Conservation (phyloP, 2,113 vertebrate genomes). For the Anhinga rufa region DNA sequence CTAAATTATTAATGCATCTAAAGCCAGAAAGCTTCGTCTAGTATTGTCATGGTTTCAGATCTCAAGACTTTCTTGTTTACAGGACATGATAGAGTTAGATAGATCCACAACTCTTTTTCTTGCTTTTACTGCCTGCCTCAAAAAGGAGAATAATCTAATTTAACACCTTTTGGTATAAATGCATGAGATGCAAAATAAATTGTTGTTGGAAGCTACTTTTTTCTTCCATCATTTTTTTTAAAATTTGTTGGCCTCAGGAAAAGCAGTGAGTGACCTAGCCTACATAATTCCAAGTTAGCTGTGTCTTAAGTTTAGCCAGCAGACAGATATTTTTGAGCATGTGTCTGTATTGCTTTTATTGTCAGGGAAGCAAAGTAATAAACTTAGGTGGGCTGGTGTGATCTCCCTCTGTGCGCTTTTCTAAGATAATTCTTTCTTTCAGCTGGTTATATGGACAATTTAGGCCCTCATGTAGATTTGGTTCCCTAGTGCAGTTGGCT, state of each 20-base stretch:
- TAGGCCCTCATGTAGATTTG: not conserved
- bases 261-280: not conserved
- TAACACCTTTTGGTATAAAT: not conserved
- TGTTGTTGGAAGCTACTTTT: not conserved
- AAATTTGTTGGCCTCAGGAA: not conserved
- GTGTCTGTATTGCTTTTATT: not conserved
- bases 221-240: not conserved
- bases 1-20: slow-evolving; percentile 36
- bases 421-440: not conserved
- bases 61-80: not conserved
- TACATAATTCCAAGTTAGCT: not conserved
- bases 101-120: not conserved
- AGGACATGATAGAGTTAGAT: not conserved
- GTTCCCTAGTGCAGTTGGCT: not conserved
- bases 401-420: not conserved
- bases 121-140: not conserved
- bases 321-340: not conserved
- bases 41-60: not conserved
- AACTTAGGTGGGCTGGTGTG: not conserved
- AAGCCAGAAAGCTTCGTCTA: not conserved
- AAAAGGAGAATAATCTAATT: not conserved
- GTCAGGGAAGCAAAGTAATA: not conserved
- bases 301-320: not conserved
- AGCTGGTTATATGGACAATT: not conserved
- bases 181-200: not conserved